Evolutionary conservation across 2,113 vertebrate genomes (phyloP).

Genomic region (Zosterops japonicus): DNA sequence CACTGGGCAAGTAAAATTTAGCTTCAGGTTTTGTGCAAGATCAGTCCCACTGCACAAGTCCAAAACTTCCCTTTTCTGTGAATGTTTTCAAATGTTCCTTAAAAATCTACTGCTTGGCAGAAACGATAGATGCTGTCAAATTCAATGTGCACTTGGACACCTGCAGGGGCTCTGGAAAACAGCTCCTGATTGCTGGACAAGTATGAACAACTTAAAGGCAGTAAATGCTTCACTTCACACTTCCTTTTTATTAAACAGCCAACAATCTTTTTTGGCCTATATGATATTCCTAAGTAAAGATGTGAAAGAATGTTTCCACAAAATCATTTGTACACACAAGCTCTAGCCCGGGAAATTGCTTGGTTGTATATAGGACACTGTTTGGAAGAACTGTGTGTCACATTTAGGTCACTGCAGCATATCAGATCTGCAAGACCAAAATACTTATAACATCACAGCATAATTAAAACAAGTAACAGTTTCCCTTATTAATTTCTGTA

Average conservation of each 20-base stretch:
- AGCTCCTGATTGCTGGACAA: neutral
- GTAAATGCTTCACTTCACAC: conserved; percentile 57
- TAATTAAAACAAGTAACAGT: neutral
- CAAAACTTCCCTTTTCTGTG: neutral
- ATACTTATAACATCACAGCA: neutral
- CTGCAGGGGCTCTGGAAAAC: conserved; percentile 36
- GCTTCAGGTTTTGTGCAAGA: neutral
- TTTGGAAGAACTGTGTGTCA: neutral
- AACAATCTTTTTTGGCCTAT: neutral
- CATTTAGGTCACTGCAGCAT: neutral
- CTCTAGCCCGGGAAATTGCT: neutral
- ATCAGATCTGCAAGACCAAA: neutral
- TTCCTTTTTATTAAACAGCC: conserved; percentile 40
- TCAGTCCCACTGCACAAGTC: neutral
- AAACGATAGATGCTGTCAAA: neutral
- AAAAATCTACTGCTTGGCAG: neutral
- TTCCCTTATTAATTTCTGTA: neutral
- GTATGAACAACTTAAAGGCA: neutral
- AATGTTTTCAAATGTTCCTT: neutral
- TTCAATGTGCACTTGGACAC: neutral
- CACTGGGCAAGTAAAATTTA: neutral
- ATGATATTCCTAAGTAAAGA: neutral
- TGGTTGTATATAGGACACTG: neutral
- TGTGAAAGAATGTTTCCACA: conserved; percentile 19
- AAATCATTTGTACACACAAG: neutral